Evolutionary conservation across 2,113 vertebrate species (phyloP).

Genomic region (Paralichthys olivaceus): DNA sequence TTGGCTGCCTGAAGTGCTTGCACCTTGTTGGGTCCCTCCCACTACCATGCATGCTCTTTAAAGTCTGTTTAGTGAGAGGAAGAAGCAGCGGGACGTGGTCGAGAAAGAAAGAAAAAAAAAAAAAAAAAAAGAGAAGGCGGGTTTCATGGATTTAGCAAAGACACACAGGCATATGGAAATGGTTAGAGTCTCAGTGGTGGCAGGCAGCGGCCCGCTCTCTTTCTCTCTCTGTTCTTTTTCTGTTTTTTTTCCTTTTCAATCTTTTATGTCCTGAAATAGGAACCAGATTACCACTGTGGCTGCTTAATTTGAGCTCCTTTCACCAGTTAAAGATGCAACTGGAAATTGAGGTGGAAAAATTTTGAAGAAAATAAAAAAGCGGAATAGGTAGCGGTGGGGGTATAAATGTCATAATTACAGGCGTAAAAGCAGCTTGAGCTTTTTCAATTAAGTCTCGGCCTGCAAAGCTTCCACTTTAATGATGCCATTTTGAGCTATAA

Average conservation of each 20-base stretch:
- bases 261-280: constrained; percentile 83
- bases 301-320: constrained; percentile 77
- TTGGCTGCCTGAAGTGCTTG: constrained; percentile 71
- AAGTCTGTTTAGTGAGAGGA: constrained; percentile 80
- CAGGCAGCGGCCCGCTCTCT: constrained; percentile 69
- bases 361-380: constrained; percentile 56
- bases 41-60: constrained; percentile 75
- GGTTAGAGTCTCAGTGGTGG: constrained; percentile 80
- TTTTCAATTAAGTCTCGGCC: constrained; percentile 63
- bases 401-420: constrained; percentile 80
- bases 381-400: constrained; percentile 62
- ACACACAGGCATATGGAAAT: constrained; percentile 81
- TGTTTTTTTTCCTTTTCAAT: constrained; percentile 76
- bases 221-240: constrained; percentile 73
- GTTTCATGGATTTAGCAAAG: constrained; percentile 63
- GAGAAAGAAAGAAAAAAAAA: constrained; percentile 44
- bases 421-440: constrained; percentile 62
- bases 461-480: constrained; percentile 54
- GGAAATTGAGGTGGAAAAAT: constrained; percentile 81
- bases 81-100: constrained; percentile 80
- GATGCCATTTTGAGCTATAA: constrained; percentile 34
- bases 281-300: constrained; percentile 82
- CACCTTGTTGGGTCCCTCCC: constrained; percentile 77
- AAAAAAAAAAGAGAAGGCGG: constrained; percentile 52
- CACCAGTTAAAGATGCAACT: constrained; percentile 79